Conservation (phyloP, 2,113 vertebrate genomes). For the Tragelaphus buxtoni region DNA sequence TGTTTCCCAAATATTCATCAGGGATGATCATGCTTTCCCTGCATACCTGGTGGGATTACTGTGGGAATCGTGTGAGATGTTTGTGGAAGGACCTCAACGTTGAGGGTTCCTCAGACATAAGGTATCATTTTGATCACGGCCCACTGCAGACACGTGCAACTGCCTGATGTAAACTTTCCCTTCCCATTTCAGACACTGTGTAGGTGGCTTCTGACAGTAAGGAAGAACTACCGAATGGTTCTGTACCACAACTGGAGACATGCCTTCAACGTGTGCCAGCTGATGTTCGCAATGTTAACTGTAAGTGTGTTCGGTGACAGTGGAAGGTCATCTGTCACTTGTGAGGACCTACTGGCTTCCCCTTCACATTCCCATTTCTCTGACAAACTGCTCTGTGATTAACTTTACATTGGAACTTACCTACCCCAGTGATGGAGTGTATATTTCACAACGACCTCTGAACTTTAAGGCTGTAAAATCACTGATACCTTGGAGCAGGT, state of each 20-base stretch:
- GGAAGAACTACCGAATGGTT: conserved; percentile 99
- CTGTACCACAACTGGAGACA: conserved; percentile 99
- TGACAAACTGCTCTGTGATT: neutral
- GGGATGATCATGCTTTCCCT: neutral
- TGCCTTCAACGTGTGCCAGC: conserved; percentile 98
- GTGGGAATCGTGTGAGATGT: neutral
- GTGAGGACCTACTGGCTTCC: neutral
- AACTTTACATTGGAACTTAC: neutral
- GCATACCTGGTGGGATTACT: neutral
- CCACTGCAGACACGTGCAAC: conserved; percentile 32
- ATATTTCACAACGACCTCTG: neutral
- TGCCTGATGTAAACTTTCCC: conserved; percentile 56
- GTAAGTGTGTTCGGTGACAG: conserved; percentile 77
- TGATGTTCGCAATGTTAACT: conserved; percentile 98
- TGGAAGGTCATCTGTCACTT: neutral
- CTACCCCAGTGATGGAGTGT: neutral
- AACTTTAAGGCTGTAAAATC: neutral
- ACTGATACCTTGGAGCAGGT: neutral
- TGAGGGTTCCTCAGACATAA: neutral
- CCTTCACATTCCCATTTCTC: neutral
- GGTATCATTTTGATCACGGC: neutral
- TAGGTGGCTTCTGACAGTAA: conserved; percentile 97
- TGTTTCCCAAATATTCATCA: neutral
- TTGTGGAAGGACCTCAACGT: conserved; percentile 9
- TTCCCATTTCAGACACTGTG: conserved; percentile 90